Percentiles rank a stretch among this genome's conserved stretches.
These are phyloP conservation scores for Enteromius argenteus DNA, from an alignment of 2,797 vertebrate genomes.

Conservation along the genomic window DNA sequence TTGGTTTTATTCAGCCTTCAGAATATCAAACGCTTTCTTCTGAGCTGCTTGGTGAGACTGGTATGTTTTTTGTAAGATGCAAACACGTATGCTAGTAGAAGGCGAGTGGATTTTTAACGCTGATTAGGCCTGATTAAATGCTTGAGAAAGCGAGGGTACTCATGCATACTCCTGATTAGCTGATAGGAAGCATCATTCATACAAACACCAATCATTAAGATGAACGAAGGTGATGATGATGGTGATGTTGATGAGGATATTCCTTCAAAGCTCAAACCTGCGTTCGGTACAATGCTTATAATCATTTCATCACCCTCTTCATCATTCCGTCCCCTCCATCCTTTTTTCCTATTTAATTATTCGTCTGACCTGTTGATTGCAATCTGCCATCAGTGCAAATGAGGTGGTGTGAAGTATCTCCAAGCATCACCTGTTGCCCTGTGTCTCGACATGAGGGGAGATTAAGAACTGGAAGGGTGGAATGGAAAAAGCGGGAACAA, in stretches of 20 bases:
- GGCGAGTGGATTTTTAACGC: not conserved
- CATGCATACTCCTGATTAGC: slow-evolving; percentile 52
- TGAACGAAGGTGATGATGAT: slow-evolving; percentile 31
- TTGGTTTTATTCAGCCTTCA: not conserved
- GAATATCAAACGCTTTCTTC: not conserved
- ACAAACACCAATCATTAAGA: slow-evolving; percentile 50
- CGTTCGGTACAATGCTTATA: slow-evolving; percentile 36
- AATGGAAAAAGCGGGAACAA: not conserved
- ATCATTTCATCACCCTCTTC: slow-evolving; percentile 34
- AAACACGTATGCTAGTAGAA: not conserved
- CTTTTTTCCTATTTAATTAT: slow-evolving; percentile 42
- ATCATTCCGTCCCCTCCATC: slow-evolving; percentile 18
- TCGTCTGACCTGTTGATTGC: slow-evolving; percentile 49
- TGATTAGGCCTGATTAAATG: slow-evolving; percentile 43
- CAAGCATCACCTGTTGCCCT: slow-evolving; percentile 25
- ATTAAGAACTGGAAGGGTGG: slow-evolving; percentile 16
- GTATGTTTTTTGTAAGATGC: slow-evolving; percentile 8
- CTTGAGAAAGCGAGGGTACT: slow-evolving; percentile 16
- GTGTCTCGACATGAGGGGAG: slow-evolving; percentile 6
- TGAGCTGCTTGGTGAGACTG: slow-evolving; percentile 2
- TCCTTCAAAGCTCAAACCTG: slow-evolving; percentile 30
- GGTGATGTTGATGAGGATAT: slow-evolving; percentile 47
- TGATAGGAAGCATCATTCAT: slow-evolving; percentile 41
- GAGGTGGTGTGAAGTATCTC: slow-evolving; percentile 34
- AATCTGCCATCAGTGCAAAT: slow-evolving; percentile 45